Conservation (phyloP, 2,797 vertebrate species). For the Peromyscus nudipes region DNA sequence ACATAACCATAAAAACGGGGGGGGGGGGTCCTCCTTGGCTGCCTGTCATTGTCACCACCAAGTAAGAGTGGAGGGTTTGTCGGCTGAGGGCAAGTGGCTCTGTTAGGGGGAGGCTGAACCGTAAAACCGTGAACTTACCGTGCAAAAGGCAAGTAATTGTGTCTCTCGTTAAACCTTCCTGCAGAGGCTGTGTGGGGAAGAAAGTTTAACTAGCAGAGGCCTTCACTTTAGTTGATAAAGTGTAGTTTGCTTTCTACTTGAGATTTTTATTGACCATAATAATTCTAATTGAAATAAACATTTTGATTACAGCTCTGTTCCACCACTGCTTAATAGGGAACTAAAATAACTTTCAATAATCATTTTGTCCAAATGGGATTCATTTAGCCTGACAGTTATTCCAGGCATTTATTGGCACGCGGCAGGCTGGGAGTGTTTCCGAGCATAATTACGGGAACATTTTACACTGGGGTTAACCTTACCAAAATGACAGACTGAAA, state of each 20-base stretch:
- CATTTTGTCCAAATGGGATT: slow-evolving; percentile 84
- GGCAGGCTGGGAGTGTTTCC: slow-evolving; percentile 77
- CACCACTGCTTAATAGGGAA: slow-evolving; percentile 81
- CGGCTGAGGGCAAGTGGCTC: not conserved
- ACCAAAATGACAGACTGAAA: slow-evolving; percentile 83
- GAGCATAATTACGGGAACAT: slow-evolving; percentile 78
- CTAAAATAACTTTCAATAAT: slow-evolving; percentile 83
- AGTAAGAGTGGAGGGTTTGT: slow-evolving; percentile 70
- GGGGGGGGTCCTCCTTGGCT: not conserved
- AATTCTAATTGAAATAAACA: slow-evolving; percentile 82
- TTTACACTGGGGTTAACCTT: slow-evolving; percentile 83
- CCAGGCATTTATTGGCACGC: slow-evolving; percentile 80
- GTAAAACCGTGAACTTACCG: slow-evolving; percentile 41
- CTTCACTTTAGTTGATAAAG: slow-evolving; percentile 78
- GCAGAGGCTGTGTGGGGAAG: slow-evolving; percentile 57
- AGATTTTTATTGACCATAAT: slow-evolving; percentile 81
- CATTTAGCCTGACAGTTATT: slow-evolving; percentile 82
- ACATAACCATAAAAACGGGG: slow-evolving; percentile 62
- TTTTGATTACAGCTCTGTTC: slow-evolving; percentile 84
- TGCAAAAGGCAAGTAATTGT: slow-evolving; percentile 56
- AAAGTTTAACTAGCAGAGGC: slow-evolving; percentile 71
- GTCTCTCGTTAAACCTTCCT: slow-evolving; percentile 61
- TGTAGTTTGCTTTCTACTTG: slow-evolving; percentile 82
- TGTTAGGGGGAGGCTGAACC: not conserved
- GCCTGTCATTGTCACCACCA: slow-evolving; percentile 58